Conservation (phyloP, 2,888 invertebrate genomes). For the Ephialtes manifestator region DNA sequence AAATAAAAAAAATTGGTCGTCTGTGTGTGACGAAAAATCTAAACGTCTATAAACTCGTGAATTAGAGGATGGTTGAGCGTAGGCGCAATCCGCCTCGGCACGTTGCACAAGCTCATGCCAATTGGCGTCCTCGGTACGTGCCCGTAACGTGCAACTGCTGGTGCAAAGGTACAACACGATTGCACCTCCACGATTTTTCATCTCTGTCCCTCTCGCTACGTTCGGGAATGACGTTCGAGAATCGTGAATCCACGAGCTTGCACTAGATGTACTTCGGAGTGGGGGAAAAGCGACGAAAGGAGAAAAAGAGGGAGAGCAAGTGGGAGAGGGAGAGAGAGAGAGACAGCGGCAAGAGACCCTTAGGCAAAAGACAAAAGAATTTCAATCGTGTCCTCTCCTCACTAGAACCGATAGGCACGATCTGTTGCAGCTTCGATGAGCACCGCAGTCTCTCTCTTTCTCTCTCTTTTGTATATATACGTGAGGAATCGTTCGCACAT, state of each 20-base stretch:
- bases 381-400: background rate
- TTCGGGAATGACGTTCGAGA: conserved; percentile 20
- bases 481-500: background rate
- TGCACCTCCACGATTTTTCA: background rate
- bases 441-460: background rate
- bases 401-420: background rate
- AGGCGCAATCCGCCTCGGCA: conserved; percentile 40
- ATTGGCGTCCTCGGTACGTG: conserved; percentile 62
- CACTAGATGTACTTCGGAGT: conserved; percentile 14
- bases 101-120: conserved; percentile 65
- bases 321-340: background rate
- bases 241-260: conserved; percentile 32
- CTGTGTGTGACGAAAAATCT: background rate
- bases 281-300: conserved; percentile 30
- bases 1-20: background rate
- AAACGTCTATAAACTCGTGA: background rate
- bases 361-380: conserved; percentile 21
- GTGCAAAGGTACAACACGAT: conserved; percentile 34
- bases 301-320: background rate
- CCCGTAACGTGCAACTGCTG: conserved; percentile 38
- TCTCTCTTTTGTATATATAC: too few relatives aligned
- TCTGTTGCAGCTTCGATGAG: background rate
- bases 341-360: background rate
- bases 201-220: background rate
- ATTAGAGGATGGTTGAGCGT: conserved; percentile 1